Evolutionary conservation across 2,113 vertebrate species (phyloP), one percentile per base, ranked within the genome.

Genomic region (Phainopepla nitens): DNA sequence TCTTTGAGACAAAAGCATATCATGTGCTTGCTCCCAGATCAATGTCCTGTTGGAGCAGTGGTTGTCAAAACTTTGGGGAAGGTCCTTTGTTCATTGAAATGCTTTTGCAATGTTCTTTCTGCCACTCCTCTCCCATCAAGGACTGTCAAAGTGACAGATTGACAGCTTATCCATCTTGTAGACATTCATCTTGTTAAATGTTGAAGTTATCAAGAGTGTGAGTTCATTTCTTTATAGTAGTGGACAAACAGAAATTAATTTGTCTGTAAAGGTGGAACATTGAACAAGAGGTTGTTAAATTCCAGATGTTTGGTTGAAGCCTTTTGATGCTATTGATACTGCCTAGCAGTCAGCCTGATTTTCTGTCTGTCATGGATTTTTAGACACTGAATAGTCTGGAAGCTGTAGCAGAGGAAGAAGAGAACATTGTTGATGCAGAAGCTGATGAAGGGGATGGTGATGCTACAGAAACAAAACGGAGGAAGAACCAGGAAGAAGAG

Each of bases 371-470:
- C 33, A 1, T n/a, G 49, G 15, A 53, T 86, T 86, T 95, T 21
- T 86, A 89, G 89, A 17, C 15, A 45, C 83, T 96, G 91, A 94
- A 98, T 75, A 66, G 79, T 44, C 94, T 95, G 39, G 98, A 98
- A 2, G 96, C 56, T 6, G 96, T 95, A 9, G 97, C 78, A 53
- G 99, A 98, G 33, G 98, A 98, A 8, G 97, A 98, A 28, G 95
- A 73, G 41, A 97, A 92, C 68, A 97, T 98, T 11, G 98, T 99
- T 56, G 98, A 99, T 7, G 99, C 98, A 27, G 98, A 98, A 91
- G 98, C 97, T 18, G 98, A 99, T 22, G 99, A 99, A 97, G 99
- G 99, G 6, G 99, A 99, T 28, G 97, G 99, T 0, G 99, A 99
- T 23, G 99, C 99, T 17, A 98, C 99, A 2, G 99, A 99, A 27